Percentiles rank a stretch among this genome's conserved stretches.
Evolutionary conservation across 2,797 vertebrate genomes (phyloP).

Genomic region (Squalus acanthias): DNA sequence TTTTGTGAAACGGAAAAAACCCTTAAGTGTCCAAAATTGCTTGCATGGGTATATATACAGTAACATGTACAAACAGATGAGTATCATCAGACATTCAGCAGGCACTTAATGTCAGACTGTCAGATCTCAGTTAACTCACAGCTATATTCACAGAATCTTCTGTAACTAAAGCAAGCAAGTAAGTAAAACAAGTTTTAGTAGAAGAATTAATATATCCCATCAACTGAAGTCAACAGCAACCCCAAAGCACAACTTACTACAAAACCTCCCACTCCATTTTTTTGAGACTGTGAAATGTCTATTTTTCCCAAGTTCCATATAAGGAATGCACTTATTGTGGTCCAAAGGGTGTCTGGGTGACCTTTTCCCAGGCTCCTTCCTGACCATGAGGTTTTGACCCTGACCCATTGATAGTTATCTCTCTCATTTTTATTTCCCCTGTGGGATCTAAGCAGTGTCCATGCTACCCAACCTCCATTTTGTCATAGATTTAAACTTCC

Average conservation of each 20-base stretch:
- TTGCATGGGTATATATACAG: background rate
- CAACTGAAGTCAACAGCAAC: background rate
- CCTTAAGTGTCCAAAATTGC: background rate
- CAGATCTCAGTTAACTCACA: background rate
- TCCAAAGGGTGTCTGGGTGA: background rate
- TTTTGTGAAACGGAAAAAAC: background rate
- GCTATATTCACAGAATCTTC: background rate
- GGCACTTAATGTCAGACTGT: conserved; percentile 5
- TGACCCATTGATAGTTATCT: background rate
- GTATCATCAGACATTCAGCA: background rate
- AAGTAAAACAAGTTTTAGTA: background rate
- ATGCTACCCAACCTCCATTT: background rate
- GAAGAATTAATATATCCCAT: background rate
- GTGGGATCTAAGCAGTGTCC: background rate
- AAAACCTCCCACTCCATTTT: background rate
- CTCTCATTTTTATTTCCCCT: background rate
- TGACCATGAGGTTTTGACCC: background rate
- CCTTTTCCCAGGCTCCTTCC: conserved; percentile 22
- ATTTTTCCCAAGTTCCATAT: background rate
- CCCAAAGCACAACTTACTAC: background rate
- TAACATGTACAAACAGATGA: conserved; percentile 5
- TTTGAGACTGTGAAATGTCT: background rate
- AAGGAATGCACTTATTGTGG: background rate
- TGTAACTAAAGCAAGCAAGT: background rate
- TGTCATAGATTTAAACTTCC: background rate